Conservation (phyloP, 1,140 invertebrate genomes). For the Mamestra configurata region DNA sequence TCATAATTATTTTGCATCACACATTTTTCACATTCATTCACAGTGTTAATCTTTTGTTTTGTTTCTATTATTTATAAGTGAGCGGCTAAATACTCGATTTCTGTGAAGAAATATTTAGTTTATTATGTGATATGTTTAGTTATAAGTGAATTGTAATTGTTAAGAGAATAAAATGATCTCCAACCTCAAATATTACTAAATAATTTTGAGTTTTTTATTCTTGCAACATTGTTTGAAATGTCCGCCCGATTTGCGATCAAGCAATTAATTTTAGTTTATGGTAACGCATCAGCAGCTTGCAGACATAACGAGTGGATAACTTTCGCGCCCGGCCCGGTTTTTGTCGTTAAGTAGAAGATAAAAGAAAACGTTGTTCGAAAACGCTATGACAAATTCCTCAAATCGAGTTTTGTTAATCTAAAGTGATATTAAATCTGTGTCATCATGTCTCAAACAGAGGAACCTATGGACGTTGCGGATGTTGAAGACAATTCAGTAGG, state of each 20-base stretch:
- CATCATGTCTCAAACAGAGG: slow-evolving; percentile 88
- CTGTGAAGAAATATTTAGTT: no score
- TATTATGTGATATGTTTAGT: no score
- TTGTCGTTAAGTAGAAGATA: neutral
- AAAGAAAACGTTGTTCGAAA: neutral
- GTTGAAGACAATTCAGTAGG: slow-evolving; percentile 89
- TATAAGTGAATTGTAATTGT: no score
- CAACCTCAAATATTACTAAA: no score
- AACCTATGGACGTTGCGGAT: slow-evolving; percentile 87
- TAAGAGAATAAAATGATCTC: no score
- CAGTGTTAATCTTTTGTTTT: no score
- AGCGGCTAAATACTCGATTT: no score
- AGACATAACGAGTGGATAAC: slow-evolving; percentile 41
- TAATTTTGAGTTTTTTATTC: neutral
- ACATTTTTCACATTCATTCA: no score
- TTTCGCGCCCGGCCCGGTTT: slow-evolving; percentile 65
- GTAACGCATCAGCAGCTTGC: slow-evolving; percentile 46
- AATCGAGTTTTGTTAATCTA: slow-evolving; percentile 9
- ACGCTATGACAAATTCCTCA: neutral
- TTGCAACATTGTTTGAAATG: slow-evolving; percentile 11
- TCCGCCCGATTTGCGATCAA: neutral
- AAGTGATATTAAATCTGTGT: slow-evolving; percentile 42
- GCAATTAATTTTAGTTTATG: slow-evolving; percentile 40
- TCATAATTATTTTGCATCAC: no score
- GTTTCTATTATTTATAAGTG: no score